Percentiles rank a stretch among this genome's conserved stretches.
Conservation (phyloP, 2,888 invertebrate genomes). For the Rhabditophanes sp. region DNA sequence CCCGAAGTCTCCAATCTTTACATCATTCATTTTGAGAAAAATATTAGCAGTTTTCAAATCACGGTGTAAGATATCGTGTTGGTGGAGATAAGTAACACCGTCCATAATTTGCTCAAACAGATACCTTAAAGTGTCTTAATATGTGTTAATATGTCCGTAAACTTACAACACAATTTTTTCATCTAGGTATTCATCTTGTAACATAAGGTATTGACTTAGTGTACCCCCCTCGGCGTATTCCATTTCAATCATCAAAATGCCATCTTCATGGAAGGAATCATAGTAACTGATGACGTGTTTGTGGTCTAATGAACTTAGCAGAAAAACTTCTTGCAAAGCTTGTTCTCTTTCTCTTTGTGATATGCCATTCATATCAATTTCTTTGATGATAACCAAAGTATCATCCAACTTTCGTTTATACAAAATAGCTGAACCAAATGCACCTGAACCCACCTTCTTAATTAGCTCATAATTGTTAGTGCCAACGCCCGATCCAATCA, state of each 20-base stretch:
- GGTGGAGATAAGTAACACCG: constrained; percentile 59
- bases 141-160: too few species aligned
- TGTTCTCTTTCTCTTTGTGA: constrained; percentile 52
- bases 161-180: constrained; percentile 49
- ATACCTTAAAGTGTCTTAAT: constrained; percentile 52
- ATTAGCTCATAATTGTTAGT: constrained; percentile 5
- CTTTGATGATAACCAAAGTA: constrained; percentile 58
- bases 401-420: constrained; percentile 55
- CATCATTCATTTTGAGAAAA: constrained; percentile 51
- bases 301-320: constrained; percentile 58
- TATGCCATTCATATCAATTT: constrained; percentile 50
- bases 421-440: constrained; percentile 59
- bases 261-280: constrained; percentile 60
- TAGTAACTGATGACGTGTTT: constrained; percentile 61
- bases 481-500: too few species aligned
- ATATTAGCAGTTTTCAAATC: constrained; percentile 63
- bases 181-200: constrained; percentile 50
- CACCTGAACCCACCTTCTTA: constrained; percentile 46
- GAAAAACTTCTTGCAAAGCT: constrained; percentile 47
- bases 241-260: constrained; percentile 60
- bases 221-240: constrained; percentile 64
- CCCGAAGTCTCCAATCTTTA: constrained; percentile 62
- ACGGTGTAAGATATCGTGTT: constrained; percentile 53
- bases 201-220: constrained; percentile 54
- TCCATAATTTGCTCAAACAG: constrained; percentile 58